phyloP scores from a whole-genome alignment of 2,888 invertebrate genomes.

The Melieria omissa region DNA sequence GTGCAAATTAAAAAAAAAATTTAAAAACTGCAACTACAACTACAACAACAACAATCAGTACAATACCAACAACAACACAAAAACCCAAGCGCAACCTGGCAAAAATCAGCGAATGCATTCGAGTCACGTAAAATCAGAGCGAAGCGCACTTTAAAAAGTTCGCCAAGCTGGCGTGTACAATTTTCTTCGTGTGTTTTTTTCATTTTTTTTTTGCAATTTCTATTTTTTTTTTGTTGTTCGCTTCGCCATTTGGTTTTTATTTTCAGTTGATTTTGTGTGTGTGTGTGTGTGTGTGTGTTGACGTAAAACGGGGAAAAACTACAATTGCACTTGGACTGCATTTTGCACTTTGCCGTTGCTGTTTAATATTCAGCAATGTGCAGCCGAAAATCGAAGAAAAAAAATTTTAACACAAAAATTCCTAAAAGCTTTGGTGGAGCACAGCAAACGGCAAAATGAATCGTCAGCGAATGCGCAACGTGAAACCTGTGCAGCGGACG shows the following conservation, averaged over 20 bases:
- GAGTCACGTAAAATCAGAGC: constrained; percentile 46
- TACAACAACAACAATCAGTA: background rate
- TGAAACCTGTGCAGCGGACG: no score
- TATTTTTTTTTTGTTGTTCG: constrained; percentile 29
- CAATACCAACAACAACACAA: background rate
- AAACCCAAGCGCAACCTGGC: background rate
- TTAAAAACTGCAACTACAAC: background rate
- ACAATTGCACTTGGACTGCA: constrained; percentile 42
- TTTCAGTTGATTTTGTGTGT: constrained; percentile 11
- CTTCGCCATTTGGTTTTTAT: constrained; percentile 20
- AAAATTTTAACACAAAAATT: constrained; percentile 27
- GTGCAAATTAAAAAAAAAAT: background rate
- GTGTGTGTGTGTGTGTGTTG: constrained; percentile 5
- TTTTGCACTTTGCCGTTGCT: constrained; percentile 45
- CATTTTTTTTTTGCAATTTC: constrained; percentile 5
- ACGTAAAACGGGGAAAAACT: constrained; percentile 26
- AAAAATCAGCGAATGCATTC: constrained; percentile 35
- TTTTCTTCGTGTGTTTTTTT: constrained; percentile 21
- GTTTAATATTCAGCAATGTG: constrained; percentile 45
- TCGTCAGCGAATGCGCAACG: constrained; percentile 15
- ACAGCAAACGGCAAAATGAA: constrained; percentile 24
- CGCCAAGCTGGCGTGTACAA: constrained; percentile 39
- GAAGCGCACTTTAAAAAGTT: constrained; percentile 46
- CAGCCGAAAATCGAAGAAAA: constrained; percentile 40
- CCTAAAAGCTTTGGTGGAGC: constrained; percentile 26